Evolutionary conservation across 2,888 invertebrate genomes (phyloP).

Genomic region (Dusona sp.): DNA sequence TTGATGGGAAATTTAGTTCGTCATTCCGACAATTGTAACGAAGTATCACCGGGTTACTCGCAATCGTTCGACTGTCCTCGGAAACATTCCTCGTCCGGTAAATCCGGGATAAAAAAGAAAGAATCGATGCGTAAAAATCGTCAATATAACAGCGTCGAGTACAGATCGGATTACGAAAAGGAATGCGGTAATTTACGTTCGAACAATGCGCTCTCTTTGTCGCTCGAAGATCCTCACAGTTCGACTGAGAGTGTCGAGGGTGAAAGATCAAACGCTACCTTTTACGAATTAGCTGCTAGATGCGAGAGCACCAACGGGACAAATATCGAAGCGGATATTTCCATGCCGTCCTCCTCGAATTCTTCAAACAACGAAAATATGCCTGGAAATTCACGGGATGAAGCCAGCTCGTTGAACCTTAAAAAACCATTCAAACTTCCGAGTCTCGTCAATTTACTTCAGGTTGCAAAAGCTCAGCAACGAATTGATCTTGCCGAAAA

Average conservation of each 20-base stretch:
- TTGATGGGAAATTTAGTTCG: slow-evolving; percentile 68
- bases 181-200: slow-evolving; percentile 29
- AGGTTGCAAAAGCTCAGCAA: slow-evolving; percentile 78
- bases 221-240: slow-evolving; percentile 58
- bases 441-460: slow-evolving; percentile 79
- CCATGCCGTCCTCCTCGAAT: slow-evolving; percentile 56
- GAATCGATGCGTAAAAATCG: slow-evolving; percentile 68
- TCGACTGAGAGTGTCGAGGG: slow-evolving; percentile 64
- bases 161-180: slow-evolving; percentile 50
- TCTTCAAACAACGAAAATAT: slow-evolving; percentile 33
- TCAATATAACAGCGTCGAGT: slow-evolving; percentile 61
- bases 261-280: slow-evolving; percentile 48
- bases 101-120: slow-evolving; percentile 68
- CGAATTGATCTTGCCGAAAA: slow-evolving; percentile 78
- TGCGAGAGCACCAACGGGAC: slow-evolving; percentile 28
- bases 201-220: slow-evolving; percentile 29
- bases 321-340: slow-evolving; percentile 39
- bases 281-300: slow-evolving; percentile 56
- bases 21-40: slow-evolving; percentile 68
- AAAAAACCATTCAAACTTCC: slow-evolving; percentile 80
- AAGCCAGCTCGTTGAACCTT: slow-evolving; percentile 65
- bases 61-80: slow-evolving; percentile 62
- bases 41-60: slow-evolving; percentile 70
- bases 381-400: slow-evolving; percentile 68
- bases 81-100: slow-evolving; percentile 51